These are phyloP conservation scores for Microtus oregoni DNA, from an alignment of 2,113 vertebrate species.

Conservation along the genomic window DNA sequence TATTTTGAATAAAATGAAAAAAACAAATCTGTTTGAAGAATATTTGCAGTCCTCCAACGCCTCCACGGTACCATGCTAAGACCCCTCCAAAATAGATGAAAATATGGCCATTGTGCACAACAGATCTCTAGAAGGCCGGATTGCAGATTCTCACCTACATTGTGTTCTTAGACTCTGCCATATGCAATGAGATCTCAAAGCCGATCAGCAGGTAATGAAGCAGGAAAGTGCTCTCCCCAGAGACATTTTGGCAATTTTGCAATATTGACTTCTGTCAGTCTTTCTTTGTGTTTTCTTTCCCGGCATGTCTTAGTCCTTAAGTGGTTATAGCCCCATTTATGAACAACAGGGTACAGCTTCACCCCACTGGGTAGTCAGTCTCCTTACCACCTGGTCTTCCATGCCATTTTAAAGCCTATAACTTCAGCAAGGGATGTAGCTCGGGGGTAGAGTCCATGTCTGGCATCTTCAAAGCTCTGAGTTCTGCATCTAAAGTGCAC, in stretches of 20 bases:
- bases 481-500: neutral
- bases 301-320: neutral
- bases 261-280: neutral
- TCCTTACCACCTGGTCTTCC: neutral
- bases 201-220: neutral
- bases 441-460: neutral
- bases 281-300: neutral
- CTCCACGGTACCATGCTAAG: neutral
- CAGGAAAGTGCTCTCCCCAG: neutral
- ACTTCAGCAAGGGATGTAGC: neutral
- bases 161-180: neutral
- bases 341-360: neutral
- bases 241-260: neutral
- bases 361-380: neutral
- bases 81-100: neutral
- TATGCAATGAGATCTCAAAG: neutral
- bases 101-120: neutral
- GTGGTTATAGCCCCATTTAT: neutral
- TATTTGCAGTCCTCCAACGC: neutral
- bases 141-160: neutral
- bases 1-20: neutral
- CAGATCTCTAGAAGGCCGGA: neutral
- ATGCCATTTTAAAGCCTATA: neutral
- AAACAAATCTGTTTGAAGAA: neutral
- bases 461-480: neutral